Percentiles rank a stretch among this genome's conserved stretches.
Evolutionary conservation across 2,797 vertebrate species (phyloP).

Genomic region (Artibeus lituratus): DNA sequence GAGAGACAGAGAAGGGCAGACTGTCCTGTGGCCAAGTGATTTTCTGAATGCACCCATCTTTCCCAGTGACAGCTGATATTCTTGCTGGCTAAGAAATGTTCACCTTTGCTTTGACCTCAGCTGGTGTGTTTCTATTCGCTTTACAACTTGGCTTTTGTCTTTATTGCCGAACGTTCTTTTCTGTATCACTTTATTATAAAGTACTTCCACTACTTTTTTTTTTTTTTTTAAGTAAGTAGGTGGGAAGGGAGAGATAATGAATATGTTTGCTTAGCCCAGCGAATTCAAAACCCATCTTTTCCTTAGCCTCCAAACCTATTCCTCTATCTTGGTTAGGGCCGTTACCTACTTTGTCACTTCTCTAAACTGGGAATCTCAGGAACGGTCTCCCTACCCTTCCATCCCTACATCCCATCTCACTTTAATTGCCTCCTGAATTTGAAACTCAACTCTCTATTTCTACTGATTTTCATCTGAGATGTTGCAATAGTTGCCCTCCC

Average conservation of each 20-base stretch:
- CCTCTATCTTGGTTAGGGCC: background rate
- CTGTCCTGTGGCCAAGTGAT: background rate
- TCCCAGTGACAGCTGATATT: background rate
- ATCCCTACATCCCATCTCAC: background rate
- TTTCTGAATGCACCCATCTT: background rate
- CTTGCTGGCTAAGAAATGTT: background rate
- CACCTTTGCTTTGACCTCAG: background rate
- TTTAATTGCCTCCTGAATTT: constrained; percentile 10
- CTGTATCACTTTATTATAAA: background rate
- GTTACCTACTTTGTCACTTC: background rate
- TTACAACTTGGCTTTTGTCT: background rate
- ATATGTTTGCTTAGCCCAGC: background rate
- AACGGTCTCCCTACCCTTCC: background rate
- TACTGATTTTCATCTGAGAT: background rate
- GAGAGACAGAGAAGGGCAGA: background rate
- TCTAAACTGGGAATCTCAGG: background rate
- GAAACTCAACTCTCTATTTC: background rate
- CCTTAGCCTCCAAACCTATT: background rate
- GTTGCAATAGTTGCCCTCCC: background rate
- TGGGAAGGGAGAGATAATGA: background rate
- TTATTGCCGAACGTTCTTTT: background rate
- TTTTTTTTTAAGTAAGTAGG: background rate
- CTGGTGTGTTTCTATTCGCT: background rate
- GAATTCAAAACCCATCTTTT: background rate
- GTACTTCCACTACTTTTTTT: background rate